Conservation (phyloP, 2,797 vertebrate genomes). For the Capromys pilorides region DNA sequence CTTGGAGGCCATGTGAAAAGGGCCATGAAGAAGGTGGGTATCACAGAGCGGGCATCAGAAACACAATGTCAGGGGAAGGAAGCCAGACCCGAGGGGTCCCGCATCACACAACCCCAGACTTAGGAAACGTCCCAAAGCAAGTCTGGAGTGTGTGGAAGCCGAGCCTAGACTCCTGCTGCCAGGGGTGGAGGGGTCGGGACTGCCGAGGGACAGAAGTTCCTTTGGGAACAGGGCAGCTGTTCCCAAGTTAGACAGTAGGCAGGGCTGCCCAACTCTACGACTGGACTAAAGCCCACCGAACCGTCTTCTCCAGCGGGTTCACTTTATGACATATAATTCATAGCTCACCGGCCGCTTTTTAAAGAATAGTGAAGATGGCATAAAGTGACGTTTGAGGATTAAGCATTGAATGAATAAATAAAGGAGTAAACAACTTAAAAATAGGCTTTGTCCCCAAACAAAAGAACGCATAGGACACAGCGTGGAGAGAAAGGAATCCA, state of each 20-base stretch:
- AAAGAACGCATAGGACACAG: rapidly evolving
- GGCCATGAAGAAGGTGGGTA: neutral
- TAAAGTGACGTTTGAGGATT: neutral
- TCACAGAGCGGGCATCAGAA: rapidly evolving
- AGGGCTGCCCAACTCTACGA: neutral
- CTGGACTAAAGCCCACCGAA: neutral
- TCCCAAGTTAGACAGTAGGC: neutral
- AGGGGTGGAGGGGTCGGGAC: neutral
- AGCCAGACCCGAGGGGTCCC: neutral
- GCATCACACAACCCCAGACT: neutral
- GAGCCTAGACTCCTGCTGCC: neutral
- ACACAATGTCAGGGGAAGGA: rapidly evolving
- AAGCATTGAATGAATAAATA: neutral
- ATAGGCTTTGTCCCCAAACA: neutral
- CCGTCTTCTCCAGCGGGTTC: neutral
- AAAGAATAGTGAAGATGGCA: neutral
- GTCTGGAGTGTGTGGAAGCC: neutral
- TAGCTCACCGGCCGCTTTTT: neutral
- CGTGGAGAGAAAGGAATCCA: neutral
- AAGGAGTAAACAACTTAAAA: neutral
- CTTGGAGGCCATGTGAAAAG: neutral
- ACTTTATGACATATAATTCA: neutral
- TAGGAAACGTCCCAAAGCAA: neutral
- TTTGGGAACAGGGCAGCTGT: neutral
- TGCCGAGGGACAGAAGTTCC: neutral